Evolutionary conservation across 2,797 vertebrate genomes (phyloP).

Genomic region (Echiichthys vipera): DNA sequence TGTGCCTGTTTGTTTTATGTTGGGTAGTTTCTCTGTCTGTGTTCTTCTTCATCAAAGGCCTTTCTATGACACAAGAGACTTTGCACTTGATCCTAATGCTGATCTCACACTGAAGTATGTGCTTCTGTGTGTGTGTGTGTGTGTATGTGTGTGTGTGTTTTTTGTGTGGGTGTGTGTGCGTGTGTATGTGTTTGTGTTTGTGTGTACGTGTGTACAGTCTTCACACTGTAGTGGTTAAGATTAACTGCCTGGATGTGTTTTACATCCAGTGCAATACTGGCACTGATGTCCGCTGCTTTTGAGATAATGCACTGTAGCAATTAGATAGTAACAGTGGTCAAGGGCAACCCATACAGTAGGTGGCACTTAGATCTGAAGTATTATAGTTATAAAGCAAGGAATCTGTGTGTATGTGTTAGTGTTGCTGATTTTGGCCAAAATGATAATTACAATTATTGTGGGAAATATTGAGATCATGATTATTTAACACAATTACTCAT

Average conservation of each 20-base stretch:
- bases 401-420: too few species aligned
- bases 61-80: slow-evolving; percentile 73
- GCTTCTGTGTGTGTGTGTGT: slow-evolving; percentile 37
- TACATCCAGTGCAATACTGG: slow-evolving; percentile 10
- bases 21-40: slow-evolving; percentile 71
- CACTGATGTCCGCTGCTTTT: slow-evolving; percentile 1
- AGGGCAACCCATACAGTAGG: slow-evolving; percentile 6
- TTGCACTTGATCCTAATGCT: slow-evolving; percentile 73
- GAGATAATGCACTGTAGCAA: slow-evolving; percentile 2
- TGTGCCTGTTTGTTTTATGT: slow-evolving; percentile 41
- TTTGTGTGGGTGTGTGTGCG: slow-evolving; percentile 18
- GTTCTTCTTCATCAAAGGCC: slow-evolving; percentile 75
- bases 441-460: too few species aligned
- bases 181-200: slow-evolving; percentile 15
- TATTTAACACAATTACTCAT: too few species aligned
- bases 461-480: too few species aligned
- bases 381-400: too few species aligned
- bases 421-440: too few species aligned
- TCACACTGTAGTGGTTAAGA: slow-evolving; percentile 16
- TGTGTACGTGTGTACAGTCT: slow-evolving; percentile 4
- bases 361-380: neutral
- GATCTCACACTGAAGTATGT: slow-evolving; percentile 68
- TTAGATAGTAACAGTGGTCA: neutral
- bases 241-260: slow-evolving; percentile 30
- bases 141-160: slow-evolving; percentile 18